These are phyloP conservation scores for Antigone vipio DNA, from an alignment of 2,113 vertebrate species.

Conservation along the genomic window DNA sequence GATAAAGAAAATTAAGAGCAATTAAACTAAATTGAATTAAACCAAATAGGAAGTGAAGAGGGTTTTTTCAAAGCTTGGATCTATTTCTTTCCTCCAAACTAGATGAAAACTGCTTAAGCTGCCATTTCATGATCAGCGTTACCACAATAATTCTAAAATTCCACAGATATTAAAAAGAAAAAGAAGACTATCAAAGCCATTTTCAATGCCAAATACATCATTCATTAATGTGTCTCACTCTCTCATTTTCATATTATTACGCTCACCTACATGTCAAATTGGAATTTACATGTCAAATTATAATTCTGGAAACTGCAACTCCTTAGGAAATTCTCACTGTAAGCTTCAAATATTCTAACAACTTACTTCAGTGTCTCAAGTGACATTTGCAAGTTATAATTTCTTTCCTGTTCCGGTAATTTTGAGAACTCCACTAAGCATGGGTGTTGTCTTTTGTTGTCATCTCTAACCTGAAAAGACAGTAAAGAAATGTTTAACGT, in stretches of 20 bases:
- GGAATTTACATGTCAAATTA: neutral
- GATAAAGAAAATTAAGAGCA: neutral
- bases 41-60: neutral
- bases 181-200: neutral
- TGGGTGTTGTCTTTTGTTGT: constrained; percentile 95
- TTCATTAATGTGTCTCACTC: neutral
- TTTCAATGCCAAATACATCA: neutral
- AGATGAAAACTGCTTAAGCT: neutral
- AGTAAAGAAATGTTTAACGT: neutral
- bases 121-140: neutral
- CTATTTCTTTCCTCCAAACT: neutral
- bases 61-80: neutral
- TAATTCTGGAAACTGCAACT: neutral
- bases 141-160: neutral
- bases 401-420: constrained; percentile 93
- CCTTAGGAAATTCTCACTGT: neutral
- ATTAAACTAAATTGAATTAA: neutral
- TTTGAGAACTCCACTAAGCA: constrained; percentile 94
- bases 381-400: constrained; percentile 97
- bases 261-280: neutral
- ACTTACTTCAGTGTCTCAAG: constrained; percentile 94
- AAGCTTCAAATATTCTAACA: neutral
- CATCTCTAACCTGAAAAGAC: constrained; percentile 85
- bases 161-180: neutral
- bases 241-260: neutral